A percentile compares a stretch with the other conserved stretches of the same genome.
Conservation (phyloP, 2,888 invertebrate species). For the Pediacus dermestoides region DNA sequence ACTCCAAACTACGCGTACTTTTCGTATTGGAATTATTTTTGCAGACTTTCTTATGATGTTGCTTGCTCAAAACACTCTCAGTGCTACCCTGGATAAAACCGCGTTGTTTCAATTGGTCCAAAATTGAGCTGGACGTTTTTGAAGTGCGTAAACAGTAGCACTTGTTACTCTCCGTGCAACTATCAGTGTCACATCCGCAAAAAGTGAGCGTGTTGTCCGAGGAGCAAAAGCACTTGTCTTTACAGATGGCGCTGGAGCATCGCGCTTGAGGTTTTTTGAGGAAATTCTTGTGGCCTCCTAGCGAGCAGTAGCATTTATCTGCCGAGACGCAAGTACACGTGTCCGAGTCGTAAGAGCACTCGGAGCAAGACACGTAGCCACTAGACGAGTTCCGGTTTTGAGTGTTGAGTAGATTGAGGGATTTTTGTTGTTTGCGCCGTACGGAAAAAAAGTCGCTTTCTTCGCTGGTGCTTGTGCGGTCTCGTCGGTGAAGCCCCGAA, state of each 20-base stretch:
- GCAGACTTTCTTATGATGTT: slow-evolving; percentile 41
- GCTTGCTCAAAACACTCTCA: slow-evolving; percentile 14
- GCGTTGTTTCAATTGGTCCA: slow-evolving; percentile 53
- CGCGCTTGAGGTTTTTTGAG: slow-evolving; percentile 25
- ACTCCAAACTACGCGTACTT: slow-evolving; percentile 53
- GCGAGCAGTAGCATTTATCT: slow-evolving; percentile 82
- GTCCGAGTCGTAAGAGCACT: slow-evolving; percentile 82
- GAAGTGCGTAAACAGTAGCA: slow-evolving; percentile 67
- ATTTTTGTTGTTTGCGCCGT: slow-evolving; percentile 38
- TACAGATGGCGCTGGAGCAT: slow-evolving; percentile 45
- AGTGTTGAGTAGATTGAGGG: slow-evolving; percentile 25
- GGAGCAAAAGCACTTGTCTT: slow-evolving; percentile 64
- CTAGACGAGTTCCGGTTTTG: slow-evolving; percentile 52
- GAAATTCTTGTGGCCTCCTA: slow-evolving; percentile 57
- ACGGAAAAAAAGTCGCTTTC: slow-evolving; percentile 51
- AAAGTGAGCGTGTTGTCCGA: slow-evolving; percentile 53
- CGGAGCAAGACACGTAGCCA: slow-evolving; percentile 81
- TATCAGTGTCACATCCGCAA: slow-evolving; percentile 82
- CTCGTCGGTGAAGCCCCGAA: slow-evolving; percentile 14
- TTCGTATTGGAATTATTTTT: slow-evolving; percentile 46
- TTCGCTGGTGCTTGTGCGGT: slow-evolving; percentile 47
- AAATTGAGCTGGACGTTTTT: slow-evolving; percentile 38
- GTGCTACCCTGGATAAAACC: slow-evolving; percentile 50
- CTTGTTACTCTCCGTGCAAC: slow-evolving; percentile 82
- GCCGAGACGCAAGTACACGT: slow-evolving; percentile 72